Conservation (phyloP, 2,888 invertebrate genomes). For the Cerceris rybyensis region DNA sequence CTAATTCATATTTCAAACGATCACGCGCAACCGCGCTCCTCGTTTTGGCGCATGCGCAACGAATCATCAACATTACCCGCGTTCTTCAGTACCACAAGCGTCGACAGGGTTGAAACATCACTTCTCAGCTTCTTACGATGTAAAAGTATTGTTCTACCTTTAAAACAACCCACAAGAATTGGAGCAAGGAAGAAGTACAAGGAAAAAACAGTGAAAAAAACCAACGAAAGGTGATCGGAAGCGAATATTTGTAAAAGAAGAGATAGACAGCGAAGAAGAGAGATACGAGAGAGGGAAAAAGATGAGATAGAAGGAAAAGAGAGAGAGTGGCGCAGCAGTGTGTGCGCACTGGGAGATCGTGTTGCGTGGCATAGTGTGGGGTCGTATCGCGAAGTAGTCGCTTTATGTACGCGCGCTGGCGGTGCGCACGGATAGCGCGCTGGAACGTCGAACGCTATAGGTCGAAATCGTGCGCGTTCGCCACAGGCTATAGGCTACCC, state of each 20-base stretch:
- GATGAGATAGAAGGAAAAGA: constrained; percentile 3
- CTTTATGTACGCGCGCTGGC: constrained; percentile 55
- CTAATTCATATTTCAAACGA: neutral
- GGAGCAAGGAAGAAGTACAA: neutral
- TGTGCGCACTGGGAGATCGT: constrained; percentile 48
- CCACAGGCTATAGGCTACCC: constrained; percentile 64
- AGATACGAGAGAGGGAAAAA: neutral
- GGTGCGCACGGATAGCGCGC: constrained; percentile 60
- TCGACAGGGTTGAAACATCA: neutral
- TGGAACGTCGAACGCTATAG: constrained; percentile 70
- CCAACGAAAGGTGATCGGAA: neutral
- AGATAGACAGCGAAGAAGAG: neutral
- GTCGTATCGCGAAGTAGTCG: constrained; percentile 60
- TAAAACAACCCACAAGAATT: neutral
- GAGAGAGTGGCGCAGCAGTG: constrained; percentile 41
- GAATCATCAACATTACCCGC: too few species aligned
- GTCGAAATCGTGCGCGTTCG: constrained; percentile 62
- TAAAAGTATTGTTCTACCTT: too few species aligned
- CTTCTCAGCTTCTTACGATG: too few species aligned
- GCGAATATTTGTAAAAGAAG: neutral
- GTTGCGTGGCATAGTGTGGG: constrained; percentile 55
- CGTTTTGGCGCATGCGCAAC: constrained; percentile 14
- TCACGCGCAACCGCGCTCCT: neutral
- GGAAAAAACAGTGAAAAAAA: neutral
- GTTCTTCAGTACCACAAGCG: too few species aligned